Base-by-base conservation (phyloP, 2,888 invertebrate species). In the Copidosoma aretas region DNA sequence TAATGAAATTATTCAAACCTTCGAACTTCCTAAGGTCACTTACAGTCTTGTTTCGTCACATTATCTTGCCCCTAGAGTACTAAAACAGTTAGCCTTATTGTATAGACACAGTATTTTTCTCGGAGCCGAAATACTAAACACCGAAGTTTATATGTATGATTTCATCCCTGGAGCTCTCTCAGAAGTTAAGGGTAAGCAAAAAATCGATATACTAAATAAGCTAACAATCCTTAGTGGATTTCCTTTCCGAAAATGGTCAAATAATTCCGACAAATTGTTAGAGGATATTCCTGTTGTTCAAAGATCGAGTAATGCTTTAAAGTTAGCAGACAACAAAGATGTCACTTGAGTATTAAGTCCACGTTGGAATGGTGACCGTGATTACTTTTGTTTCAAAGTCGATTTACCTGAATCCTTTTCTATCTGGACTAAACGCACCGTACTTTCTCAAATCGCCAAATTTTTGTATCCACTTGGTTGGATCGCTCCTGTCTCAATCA, bases 381-480 rank as follows among this genome's bases (percentile, higher is more conserved):
- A 46, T 17, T 14, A 46, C 3, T 46, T 46, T 46, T 15, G 43
- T 3, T 46, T 46, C 17, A 46, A 46, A 17, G 15, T 46, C 12
- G 17, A 46, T 15, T 17, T 46, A 12, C 14, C 17, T 17, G 43
- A 46, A 12, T 15, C 15, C 14, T 15, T 32, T 32, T 8, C 32
- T 8, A 32, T 5, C 2, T 46, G 43, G 43, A 41, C 41, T 2
- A 58, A 58, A 19, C 39, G 41, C 3, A 39, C 2, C 0, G 19
- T 58, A 1, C 41, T 58, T 1, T 58, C 57, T 41, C 19, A 19
- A 3, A 58, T 58, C 1, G 57, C 57, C 21, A 17, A 14, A 12
- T 21, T 41, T 12, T 58, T 39, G 10, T 4, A 58, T 41, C 57
- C 41, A n/a, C 14, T 58, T n/a, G 57, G 57, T 41, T 58, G 41